Percentiles rank a stretch among this genome's conserved stretches.
Conservation (phyloP, 2,797 vertebrate species). For the Phrynocephalus forsythii region DNA sequence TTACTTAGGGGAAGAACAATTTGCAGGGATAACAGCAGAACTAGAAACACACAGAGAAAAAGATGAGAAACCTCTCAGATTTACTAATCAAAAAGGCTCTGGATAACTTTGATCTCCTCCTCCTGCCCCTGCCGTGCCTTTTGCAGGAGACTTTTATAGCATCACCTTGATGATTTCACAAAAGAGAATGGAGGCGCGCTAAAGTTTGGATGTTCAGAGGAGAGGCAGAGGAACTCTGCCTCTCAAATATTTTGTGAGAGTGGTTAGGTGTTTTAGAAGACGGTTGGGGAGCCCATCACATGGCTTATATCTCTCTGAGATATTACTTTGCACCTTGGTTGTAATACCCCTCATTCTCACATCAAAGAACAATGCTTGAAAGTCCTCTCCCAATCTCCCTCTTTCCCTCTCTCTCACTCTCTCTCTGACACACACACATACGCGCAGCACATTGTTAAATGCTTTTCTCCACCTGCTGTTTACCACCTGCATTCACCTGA, state of each 20-base stretch:
- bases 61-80: not conserved
- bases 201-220: not conserved
- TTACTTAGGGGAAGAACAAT: not conserved
- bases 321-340: not conserved
- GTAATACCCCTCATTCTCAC: not conserved
- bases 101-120: not conserved
- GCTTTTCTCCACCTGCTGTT: not conserved
- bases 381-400: not conserved
- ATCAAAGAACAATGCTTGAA: not conserved
- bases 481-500: not conserved
- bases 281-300: not conserved
- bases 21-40: not conserved
- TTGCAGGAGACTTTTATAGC: not conserved
- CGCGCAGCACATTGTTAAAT: not conserved
- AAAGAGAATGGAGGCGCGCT: not conserved
- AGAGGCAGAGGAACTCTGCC: no score
- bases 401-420: not conserved
- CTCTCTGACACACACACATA: not conserved
- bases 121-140: not conserved
- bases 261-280: not conserved
- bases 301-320: not conserved
- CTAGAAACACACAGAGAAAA: not conserved
- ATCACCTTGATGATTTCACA: not conserved
- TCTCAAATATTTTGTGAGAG: no score
- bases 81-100: not conserved